Base-by-base conservation (phyloP, 2,113 vertebrate genomes). In the Emydocephalus ijimae region DNA sequence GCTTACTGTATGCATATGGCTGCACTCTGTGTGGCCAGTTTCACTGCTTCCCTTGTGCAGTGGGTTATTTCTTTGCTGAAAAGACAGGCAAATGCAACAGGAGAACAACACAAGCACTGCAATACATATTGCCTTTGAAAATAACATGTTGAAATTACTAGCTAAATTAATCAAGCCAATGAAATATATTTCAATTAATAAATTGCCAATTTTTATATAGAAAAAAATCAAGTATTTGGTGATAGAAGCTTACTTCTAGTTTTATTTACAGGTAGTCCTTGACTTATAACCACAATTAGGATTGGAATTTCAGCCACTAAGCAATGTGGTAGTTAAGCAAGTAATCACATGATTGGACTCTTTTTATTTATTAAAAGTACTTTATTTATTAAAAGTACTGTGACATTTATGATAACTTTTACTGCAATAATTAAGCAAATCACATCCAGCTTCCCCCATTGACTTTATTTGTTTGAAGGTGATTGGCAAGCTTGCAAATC, bases 1-100 rank as follows among this genome's bases (percentile, higher is more conserved):
- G 56, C 90, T 92, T 92, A 93, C 88, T 64, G 88, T 93, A 89
- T 93, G 93, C 69, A 92, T 93, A 91, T 93, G 88, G 88, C 93
- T 91, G 88, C 74, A 91, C 74, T 91, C 88, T 93, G 88, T 92
- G 56, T 92, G 88, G 90, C 81, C 93, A 91, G 88, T 93, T 92
- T 91, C 93, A 91, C 93, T 89, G 90, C 90, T 91, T 89, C 90
- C 87, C 90, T 55, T 93, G 93, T 89, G 87, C 87, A 93, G 88
- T 93, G 90, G 88, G 50, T 91, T 93, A 91, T 86, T 93, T 91
- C 90, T 93, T 92, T 93, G 91, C 88, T 90, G 90, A 93, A 90
- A 89, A 93, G 90, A 93, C 93, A 91, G 56, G 91, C 88, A 86
- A 91, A 90, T 87, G 91, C 56, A 93, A 87, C 26, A 94, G 90